phyloP scores from a whole-genome alignment of 2,888 invertebrate genomes.

The Philereme vetulata region DNA sequence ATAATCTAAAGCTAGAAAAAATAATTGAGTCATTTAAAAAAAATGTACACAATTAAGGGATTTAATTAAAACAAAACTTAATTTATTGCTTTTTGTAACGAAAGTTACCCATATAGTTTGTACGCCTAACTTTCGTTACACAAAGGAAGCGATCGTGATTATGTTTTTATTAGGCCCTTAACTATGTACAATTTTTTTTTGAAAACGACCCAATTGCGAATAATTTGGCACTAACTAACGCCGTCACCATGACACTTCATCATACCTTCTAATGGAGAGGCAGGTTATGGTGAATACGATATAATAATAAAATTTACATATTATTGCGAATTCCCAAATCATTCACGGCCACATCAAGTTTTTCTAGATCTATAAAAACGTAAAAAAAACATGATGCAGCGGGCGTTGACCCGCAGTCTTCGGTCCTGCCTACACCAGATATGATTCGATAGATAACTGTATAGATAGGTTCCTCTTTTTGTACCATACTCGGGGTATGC shows the following conservation, averaged over 20 bases:
- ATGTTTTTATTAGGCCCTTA: no score
- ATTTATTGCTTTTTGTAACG: no score
- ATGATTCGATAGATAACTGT: constrained; percentile 82
- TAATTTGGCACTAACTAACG: neutral
- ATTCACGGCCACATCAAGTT: constrained; percentile 38
- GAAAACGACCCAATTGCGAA: no score
- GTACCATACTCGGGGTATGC: constrained; percentile 69
- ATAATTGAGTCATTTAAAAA: no score
- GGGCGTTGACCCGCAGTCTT: constrained; percentile 58
- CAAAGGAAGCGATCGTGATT: no score
- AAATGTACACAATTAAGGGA: no score
- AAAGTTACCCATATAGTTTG: no score
- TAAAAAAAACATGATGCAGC: constrained; percentile 59
- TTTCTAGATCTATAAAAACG: constrained; percentile 38
- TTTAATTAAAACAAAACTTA: no score
- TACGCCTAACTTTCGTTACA: no score
- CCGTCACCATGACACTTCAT: neutral
- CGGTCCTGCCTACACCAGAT: constrained; percentile 70
- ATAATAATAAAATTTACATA: neutral
- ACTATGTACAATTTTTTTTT: no score
- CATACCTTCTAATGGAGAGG: neutral
- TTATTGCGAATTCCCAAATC: constrained; percentile 8
- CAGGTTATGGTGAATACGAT: neutral
- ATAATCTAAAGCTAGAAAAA: no score
- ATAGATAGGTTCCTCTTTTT: constrained; percentile 64